A percentile compares a stretch with the other conserved stretches of the same genome.
phyloP scores from a whole-genome alignment of 2,113 vertebrate species.

The Equus przewalskii region DNA sequence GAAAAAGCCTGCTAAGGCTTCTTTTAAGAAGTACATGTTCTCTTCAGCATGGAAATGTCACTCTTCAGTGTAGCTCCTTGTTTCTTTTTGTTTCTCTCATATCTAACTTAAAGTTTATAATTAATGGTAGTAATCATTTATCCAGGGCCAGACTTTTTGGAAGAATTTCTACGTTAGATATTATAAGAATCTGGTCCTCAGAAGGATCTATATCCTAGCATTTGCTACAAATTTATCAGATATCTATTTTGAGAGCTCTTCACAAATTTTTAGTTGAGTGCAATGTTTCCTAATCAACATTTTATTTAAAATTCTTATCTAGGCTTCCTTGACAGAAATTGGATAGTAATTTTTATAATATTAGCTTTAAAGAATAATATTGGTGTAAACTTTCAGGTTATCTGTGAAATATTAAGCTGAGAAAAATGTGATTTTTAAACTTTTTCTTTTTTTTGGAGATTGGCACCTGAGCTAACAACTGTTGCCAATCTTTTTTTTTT shows the following conservation, averaged over 20 bases:
- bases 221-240: neutral
- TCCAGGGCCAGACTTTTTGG: neutral
- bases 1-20: neutral
- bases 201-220: neutral
- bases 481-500: too few relatives aligned
- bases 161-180: neutral
- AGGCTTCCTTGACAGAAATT: constrained; percentile 12
- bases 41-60: neutral
- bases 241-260: constrained; percentile 3
- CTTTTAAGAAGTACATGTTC: neutral
- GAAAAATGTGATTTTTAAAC: neutral
- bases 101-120: neutral
- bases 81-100: neutral
- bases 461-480: too few relatives aligned
- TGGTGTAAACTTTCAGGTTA: neutral
- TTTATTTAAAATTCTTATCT: constrained; percentile 24
- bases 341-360: neutral
- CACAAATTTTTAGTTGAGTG: neutral
- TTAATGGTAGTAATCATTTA: constrained; percentile 20
- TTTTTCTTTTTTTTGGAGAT: neutral
- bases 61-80: neutral
- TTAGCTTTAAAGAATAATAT: neutral
- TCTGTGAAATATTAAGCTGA: constrained; percentile 1
- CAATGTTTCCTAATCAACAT: neutral
- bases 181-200: neutral